Evolutionary conservation across 2,888 invertebrate genomes (phyloP), one percentile per base, ranked within the genome.

Genomic region (Coenonympha glycerion): DNA sequence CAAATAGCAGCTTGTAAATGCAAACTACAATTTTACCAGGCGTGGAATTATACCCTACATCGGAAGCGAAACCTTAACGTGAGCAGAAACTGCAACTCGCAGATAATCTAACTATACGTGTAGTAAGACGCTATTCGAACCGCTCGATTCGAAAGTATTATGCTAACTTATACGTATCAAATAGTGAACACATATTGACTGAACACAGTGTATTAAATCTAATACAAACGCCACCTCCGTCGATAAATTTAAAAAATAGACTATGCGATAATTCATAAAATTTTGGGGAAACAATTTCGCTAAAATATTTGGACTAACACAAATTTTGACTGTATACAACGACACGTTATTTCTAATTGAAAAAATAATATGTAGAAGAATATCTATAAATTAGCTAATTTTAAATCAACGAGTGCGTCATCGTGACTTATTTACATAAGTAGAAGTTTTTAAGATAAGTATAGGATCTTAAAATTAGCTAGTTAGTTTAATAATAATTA

Each of bases 301-400:
- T 81, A 81, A 68, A 75, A 81, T 76, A 81, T 79, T 79, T 81
- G 65, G 75, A 76, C 81, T 82, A 83, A 77, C 69, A 71, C 68
- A 70, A 73, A 65, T 67, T 66, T 68, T 66, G 62, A 66, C 66
- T 68, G 66, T 72, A 69, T 69, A 68, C 45, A 68, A 66, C 62
- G 67, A 73, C 70, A 66, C 68, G 59, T 66, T 68, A 68, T 64
- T 62, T 64, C 64, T 69, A 69, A 71, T 68, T 64, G 62, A 65
- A 66, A 68, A 51, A 66, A 63, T 58, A 68, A 59, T 71, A 68
- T 71, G 66, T 71, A 73, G 61, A 72, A 65, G 66, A 74, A 69
- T 73, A 71, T 70, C 66, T 76, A 70, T 69, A 65, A 72, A 73
- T 76, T 74, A 68, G 59, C 73, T 77, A 79, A 57, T 54, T 50